Percentiles rank a stretch among this genome's conserved stretches.
Conservation (phyloP, 2,888 invertebrate species). For the Hecatera dysodea region DNA sequence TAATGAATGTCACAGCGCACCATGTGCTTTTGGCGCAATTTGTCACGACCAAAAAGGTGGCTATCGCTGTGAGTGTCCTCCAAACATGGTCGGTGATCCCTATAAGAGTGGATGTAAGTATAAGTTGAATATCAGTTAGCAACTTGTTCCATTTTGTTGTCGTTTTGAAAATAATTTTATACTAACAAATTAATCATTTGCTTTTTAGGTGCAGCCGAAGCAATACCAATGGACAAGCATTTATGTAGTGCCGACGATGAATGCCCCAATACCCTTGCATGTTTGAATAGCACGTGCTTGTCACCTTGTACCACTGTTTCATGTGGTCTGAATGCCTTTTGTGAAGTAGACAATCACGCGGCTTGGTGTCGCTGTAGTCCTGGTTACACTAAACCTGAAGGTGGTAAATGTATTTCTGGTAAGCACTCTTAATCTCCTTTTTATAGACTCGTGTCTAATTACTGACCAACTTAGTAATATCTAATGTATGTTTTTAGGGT, state of each 20-base stretch:
- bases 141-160: neutral
- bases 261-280: constrained; percentile 95
- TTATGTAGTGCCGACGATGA: constrained; percentile 94
- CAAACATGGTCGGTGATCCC: constrained; percentile 95
- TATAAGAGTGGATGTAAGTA: constrained; percentile 95
- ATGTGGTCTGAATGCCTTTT: constrained; percentile 96
- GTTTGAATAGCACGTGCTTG: constrained; percentile 94
- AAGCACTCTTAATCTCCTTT: constrained; percentile 62
- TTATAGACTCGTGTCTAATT: neutral
- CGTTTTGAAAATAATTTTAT: constrained; percentile 1
- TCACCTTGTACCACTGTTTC: constrained; percentile 95
- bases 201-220: constrained; percentile 78
- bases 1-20: constrained; percentile 96
- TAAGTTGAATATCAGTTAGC: neutral
- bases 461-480: constrained; percentile 17
- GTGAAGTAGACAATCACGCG: constrained; percentile 96
- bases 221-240: constrained; percentile 90
- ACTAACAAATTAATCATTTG: constrained; percentile 4
- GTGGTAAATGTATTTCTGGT: constrained; percentile 96
- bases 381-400: constrained; percentile 94
- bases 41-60: constrained; percentile 97
- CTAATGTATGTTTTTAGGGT: constrained; percentile 87
- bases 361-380: constrained; percentile 97
- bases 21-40: constrained; percentile 97
- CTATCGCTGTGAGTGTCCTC: constrained; percentile 96